These are phyloP conservation scores for Melanitta fusca DNA, from an alignment of 2,797 vertebrate genomes.

Conservation along the genomic window DNA sequence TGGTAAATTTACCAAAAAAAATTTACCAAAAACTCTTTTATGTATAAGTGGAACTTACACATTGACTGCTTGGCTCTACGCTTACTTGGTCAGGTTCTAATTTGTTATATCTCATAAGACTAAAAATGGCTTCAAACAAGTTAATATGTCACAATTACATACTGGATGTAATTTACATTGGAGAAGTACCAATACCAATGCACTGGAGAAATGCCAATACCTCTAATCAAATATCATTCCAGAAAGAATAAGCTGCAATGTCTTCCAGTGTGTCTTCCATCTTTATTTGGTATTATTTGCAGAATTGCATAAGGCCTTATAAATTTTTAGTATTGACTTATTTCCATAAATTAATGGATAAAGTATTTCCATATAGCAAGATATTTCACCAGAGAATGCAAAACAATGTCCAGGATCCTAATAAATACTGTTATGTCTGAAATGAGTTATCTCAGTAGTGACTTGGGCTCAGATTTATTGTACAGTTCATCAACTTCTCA, in stretches of 20 bases:
- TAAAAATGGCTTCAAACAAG: background rate
- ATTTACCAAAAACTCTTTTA: background rate
- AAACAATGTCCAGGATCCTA: conserved; percentile 75
- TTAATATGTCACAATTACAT: background rate
- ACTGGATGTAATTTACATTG: background rate
- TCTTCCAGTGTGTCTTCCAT: background rate
- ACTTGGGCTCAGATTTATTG: conserved; percentile 94
- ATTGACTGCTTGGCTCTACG: background rate
- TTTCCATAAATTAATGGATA: conserved; percentile 51
- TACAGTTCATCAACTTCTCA: conserved; percentile 99
- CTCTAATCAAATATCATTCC: background rate
- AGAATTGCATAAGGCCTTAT: background rate
- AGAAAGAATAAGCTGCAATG: background rate
- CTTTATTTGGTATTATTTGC: background rate
- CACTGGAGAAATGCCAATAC: background rate
- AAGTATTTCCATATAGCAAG: conserved; percentile 55
- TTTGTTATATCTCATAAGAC: background rate
- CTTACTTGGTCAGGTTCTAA: background rate
- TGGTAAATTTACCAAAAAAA: no score
- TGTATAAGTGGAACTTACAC: background rate
- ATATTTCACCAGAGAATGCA: conserved; percentile 66
- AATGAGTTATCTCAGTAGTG: conserved; percentile 90
- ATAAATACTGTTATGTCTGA: conserved; percentile 85
- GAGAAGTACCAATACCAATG: background rate
- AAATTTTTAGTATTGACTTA: conserved; percentile 31